Evolutionary conservation across 2,797 vertebrate species (phyloP).

Genomic region (Macroramphosus scolopax): DNA sequence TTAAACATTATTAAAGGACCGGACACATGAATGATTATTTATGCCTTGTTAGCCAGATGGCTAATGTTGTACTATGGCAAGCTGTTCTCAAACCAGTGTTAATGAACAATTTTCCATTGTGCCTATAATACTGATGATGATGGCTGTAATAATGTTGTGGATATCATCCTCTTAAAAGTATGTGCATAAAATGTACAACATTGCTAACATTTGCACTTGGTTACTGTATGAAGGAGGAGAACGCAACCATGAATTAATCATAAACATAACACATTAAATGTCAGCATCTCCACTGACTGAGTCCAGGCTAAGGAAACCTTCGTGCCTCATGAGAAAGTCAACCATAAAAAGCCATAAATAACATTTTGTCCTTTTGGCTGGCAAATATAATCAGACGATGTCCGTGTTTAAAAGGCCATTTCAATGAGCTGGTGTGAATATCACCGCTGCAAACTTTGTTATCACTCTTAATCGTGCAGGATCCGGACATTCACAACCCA

Average conservation of each 20-base stretch:
- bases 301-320: slow-evolving; percentile 40
- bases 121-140: slow-evolving; percentile 6
- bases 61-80: too few species aligned
- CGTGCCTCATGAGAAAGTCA: slow-evolving; percentile 47
- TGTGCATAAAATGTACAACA: slow-evolving; percentile 38
- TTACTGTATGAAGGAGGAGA: slow-evolving; percentile 33
- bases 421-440: slow-evolving; percentile 51
- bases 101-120: not conserved
- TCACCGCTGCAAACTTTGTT: slow-evolving; percentile 34
- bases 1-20: too few species aligned
- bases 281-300: slow-evolving; percentile 57
- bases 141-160: slow-evolving; percentile 30
- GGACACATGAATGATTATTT: too few species aligned
- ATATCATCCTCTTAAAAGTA: slow-evolving; percentile 39
- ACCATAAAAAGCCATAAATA: slow-evolving; percentile 63
- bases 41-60: too few species aligned
- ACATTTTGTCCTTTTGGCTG: slow-evolving; percentile 62
- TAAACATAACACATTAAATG: slow-evolving; percentile 62
- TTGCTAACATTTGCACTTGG: slow-evolving; percentile 7
- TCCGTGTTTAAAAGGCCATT: slow-evolving; percentile 61
- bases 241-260: slow-evolving; percentile 60
- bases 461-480: too few species aligned
- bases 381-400: slow-evolving; percentile 68
- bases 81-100: too few species aligned
- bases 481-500: too few species aligned